Evolutionary conservation across 1,140 invertebrate genomes (phyloP).

Genomic region (Cydia pomonella): DNA sequence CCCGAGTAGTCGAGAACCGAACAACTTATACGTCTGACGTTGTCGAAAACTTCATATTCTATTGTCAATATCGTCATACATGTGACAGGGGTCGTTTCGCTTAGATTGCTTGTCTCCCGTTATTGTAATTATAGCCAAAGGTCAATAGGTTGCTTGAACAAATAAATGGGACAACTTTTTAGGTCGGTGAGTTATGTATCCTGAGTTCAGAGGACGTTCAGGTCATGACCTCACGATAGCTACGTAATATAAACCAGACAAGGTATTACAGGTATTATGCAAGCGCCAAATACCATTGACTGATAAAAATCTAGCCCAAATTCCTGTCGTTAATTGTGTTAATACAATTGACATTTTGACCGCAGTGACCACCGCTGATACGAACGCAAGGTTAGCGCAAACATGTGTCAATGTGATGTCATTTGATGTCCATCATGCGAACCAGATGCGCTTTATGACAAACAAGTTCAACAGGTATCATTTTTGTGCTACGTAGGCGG

Average conservation of each 20-base stretch:
- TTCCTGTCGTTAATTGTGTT: background rate
- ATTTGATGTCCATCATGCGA: background rate
- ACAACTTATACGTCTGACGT: background rate
- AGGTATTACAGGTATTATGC: background rate
- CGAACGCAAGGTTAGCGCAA: constrained; percentile 4
- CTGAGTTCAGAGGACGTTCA: background rate
- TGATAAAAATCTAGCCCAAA: constrained; percentile 28
- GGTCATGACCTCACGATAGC: background rate
- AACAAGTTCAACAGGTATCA: constrained; percentile 14
- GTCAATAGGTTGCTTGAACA: background rate
- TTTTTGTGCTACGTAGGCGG: background rate
- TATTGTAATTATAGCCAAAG: constrained; percentile 1
- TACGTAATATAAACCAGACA: too few relatives aligned
- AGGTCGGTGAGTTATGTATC: background rate
- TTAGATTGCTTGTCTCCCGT: background rate
- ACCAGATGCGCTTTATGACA: constrained; percentile 41
- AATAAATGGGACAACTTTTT: constrained; percentile 3
- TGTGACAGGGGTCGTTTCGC: background rate
- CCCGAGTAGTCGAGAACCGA: too few relatives aligned
- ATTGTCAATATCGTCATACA: background rate
- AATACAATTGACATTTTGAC: constrained; percentile 24
- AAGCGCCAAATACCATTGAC: background rate
- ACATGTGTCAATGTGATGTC: constrained; percentile 12
- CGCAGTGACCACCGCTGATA: background rate
- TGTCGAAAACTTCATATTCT: background rate